phyloP scores from a whole-genome alignment of 2,113 vertebrate genomes.

The Salvelinus sp. region DNA sequence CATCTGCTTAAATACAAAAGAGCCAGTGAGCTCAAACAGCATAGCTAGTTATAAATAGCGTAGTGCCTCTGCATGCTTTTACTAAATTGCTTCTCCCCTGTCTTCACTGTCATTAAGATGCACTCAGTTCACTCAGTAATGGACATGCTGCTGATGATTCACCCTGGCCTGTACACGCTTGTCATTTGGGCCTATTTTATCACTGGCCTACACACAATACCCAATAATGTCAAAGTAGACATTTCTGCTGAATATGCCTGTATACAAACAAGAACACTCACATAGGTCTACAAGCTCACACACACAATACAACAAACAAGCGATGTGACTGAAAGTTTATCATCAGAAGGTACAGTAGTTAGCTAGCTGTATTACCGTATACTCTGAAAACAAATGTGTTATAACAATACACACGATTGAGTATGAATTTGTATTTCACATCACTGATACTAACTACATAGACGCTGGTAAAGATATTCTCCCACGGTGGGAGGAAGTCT shows the following conservation, averaged over 20 bases:
- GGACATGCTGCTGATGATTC: neutral
- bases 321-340: conserved; percentile 29
- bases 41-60: neutral
- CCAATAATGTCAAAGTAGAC: too few relatives aligned
- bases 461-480: neutral
- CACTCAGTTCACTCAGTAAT: conserved; percentile 2
- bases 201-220: too few relatives aligned
- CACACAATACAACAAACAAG: neutral
- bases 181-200: neutral
- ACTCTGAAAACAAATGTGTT: neutral
- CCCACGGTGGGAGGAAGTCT: neutral
- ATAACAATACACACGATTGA: neutral
- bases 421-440: neutral
- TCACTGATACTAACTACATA: neutral
- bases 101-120: neutral
- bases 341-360: neutral
- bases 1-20: neutral
- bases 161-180: neutral
- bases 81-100: neutral
- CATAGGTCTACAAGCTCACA: neutral
- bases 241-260: neutral
- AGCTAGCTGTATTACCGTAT: neutral
- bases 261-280: neutral
- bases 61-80: neutral
- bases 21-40: neutral